phyloP scores from a whole-genome alignment of 2,113 vertebrate species.

The Dolichallabes microphthalmus region DNA sequence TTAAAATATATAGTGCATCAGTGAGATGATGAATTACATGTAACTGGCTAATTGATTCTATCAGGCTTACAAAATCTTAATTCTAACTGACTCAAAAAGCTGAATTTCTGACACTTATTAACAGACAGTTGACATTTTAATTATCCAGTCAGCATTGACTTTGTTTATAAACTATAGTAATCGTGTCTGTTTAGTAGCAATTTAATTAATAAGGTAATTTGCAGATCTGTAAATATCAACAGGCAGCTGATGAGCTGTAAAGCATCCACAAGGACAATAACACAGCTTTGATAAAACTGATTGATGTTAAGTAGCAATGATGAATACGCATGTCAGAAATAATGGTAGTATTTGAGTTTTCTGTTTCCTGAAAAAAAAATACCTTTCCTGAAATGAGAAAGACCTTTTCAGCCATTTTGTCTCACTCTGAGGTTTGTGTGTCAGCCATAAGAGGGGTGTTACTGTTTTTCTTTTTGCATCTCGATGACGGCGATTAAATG shows the following conservation, averaged over 20 bases:
- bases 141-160: not conserved
- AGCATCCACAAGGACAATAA: not conserved
- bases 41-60: not conserved
- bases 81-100: not conserved
- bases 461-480: conserved; percentile 31
- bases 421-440: conserved; percentile 61
- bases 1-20: not conserved
- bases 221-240: not conserved
- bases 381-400: conserved; percentile 46
- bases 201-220: not conserved
- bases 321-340: not conserved
- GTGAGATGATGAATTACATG: not conserved
- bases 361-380: too few relatives aligned
- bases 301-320: not conserved
- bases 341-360: not conserved
- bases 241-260: not conserved
- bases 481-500: not conserved
- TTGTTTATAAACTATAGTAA: not conserved
- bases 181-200: not conserved
- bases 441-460: conserved; percentile 49
- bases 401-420: conserved; percentile 72
- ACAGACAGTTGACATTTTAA: not conserved
- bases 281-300: not conserved
- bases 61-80: not conserved
- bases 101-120: not conserved